Evolutionary conservation across 2,888 invertebrate genomes (phyloP), one percentile per base, ranked within the genome.

Genomic region (Ichneumoninae sp.): DNA sequence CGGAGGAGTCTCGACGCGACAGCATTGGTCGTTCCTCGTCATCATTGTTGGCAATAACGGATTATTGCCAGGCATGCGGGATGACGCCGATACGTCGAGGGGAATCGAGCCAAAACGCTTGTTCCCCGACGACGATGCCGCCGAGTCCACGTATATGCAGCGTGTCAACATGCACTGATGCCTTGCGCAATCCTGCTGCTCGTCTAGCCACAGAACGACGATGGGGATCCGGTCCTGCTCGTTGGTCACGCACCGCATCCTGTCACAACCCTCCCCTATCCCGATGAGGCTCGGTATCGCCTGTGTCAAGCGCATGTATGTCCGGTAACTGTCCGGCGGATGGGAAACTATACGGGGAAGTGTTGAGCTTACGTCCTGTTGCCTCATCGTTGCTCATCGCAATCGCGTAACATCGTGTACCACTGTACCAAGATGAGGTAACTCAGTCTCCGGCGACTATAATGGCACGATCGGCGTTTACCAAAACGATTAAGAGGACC

Each of bases 191-290:
- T 70, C 65, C 52, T 54, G 78, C 26, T 75, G 75, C 60, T 74
- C 79, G 76, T 77, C 83, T 85, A 77, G 83, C 77, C 87, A 70
- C 85, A 85, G 87, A 78, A 77, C 84, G 83, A 76, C 77, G 63
- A 74, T 50, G 60, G 36, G 75, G 54, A 83, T 83, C 79, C 75
- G 79, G 66, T 83, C 54, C 69, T 70, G 84, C 78, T 89, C 79
- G 85, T 85, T 80, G 86, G 89, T 90, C 88, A 89, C 87, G 88
- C 87, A 86, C 82, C 77, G 85, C 85, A 85, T 88, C 83, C 86
- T 84, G 86, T 81, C 86, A 86, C 85, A 85, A 86, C 86, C 77
- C 80, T 79, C 69, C 44, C 68, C n/a, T 8, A 47, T 66, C n/a
- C 68, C 40, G 52, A 75, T 70, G 79, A 74, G 75, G n/a, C 63